A percentile compares a stretch with the other conserved stretches of the same genome.
phyloP scores from a whole-genome alignment of 1,140 invertebrate genomes.

The Leptopilina clavipes region DNA sequence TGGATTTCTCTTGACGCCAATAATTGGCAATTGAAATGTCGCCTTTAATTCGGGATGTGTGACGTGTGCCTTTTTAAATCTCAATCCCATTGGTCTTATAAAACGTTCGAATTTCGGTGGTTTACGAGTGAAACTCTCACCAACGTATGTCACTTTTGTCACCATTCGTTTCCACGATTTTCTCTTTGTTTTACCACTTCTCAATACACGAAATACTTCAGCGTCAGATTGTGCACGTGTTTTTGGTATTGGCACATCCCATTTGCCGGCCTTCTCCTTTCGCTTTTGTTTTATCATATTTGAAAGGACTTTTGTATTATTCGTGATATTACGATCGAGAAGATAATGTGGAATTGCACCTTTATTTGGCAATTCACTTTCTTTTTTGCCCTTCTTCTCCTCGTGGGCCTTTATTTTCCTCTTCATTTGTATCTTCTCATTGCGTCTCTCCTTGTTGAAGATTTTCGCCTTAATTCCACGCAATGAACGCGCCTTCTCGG shows the following conservation, averaged over 20 bases:
- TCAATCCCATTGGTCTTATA: slow-evolving; percentile 97
- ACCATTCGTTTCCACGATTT: slow-evolving; percentile 99
- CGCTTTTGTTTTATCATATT: slow-evolving; percentile 99
- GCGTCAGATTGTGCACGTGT: slow-evolving; percentile 97
- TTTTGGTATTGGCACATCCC: slow-evolving; percentile 99
- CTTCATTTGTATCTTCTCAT: slow-evolving; percentile 99
- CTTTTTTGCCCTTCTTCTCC: slow-evolving; percentile 92
- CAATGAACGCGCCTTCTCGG: slow-evolving; percentile 92
- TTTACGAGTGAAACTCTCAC: slow-evolving; percentile 98
- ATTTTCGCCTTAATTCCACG: slow-evolving; percentile 98
- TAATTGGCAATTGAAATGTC: slow-evolving; percentile 98
- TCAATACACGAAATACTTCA: slow-evolving; percentile 97
- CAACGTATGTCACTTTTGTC: slow-evolving; percentile 98
- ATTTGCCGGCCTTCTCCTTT: slow-evolving; percentile 99
- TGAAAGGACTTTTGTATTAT: slow-evolving; percentile 94
- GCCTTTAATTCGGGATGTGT: slow-evolving; percentile 99
- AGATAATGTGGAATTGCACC: slow-evolving; percentile 97
- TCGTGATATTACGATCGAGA: slow-evolving; percentile 96
- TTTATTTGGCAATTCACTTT: slow-evolving; percentile 87
- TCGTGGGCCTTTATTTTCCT: slow-evolving; percentile 96
- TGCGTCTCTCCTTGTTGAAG: slow-evolving; percentile 96
- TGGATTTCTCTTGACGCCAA: slow-evolving; percentile 99
- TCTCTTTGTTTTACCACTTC: slow-evolving; percentile 94
- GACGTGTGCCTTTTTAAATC: slow-evolving; percentile 98
- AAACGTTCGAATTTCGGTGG: slow-evolving; percentile 99